A percentile compares a stretch with the other conserved stretches of the same genome.
Conservation (phyloP, 2,888 invertebrate genomes). For the Nebria brevicollis region DNA sequence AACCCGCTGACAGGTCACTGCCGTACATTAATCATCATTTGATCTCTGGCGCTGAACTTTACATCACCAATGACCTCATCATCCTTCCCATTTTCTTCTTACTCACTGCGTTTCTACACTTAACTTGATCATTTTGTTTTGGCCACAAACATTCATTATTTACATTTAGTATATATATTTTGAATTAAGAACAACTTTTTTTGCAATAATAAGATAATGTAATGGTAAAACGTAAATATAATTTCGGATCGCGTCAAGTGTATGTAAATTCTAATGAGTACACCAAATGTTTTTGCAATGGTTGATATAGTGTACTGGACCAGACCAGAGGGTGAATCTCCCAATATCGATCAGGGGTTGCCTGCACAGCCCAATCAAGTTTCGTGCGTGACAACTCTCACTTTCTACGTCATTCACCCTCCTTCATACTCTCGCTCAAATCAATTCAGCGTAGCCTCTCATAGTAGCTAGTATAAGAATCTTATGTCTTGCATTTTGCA, state of each 20-base stretch:
- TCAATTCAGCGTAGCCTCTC: not conserved
- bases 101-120: not conserved
- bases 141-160: not conserved
- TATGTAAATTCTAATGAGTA: not conserved
- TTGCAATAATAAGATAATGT: too few species aligned
- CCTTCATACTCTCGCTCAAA: not conserved
- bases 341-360: slow-evolving; percentile 61
- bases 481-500: too few species aligned
- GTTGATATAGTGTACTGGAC: slow-evolving; percentile 55
- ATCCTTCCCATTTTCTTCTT: not conserved
- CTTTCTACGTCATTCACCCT: slow-evolving; percentile 56
- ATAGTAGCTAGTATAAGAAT: too few species aligned
- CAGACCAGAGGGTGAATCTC: slow-evolving; percentile 61
- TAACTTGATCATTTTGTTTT: not conserved
- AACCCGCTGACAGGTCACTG: slow-evolving; percentile 55
- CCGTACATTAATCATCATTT: slow-evolving; percentile 62
- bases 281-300: slow-evolving; percentile 35
- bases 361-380: slow-evolving; percentile 61
- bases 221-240: too few species aligned
- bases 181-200: too few species aligned
- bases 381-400: slow-evolving; percentile 64
- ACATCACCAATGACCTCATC: slow-evolving; percentile 5
- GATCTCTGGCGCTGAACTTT: slow-evolving; percentile 51
- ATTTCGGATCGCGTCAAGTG: not conserved
- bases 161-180: too few species aligned